A percentile compares a stretch with the other conserved stretches of the same genome.
Evolutionary conservation across 2,113 vertebrate genomes (phyloP).

Genomic region (Thinocorus orbignyianus): DNA sequence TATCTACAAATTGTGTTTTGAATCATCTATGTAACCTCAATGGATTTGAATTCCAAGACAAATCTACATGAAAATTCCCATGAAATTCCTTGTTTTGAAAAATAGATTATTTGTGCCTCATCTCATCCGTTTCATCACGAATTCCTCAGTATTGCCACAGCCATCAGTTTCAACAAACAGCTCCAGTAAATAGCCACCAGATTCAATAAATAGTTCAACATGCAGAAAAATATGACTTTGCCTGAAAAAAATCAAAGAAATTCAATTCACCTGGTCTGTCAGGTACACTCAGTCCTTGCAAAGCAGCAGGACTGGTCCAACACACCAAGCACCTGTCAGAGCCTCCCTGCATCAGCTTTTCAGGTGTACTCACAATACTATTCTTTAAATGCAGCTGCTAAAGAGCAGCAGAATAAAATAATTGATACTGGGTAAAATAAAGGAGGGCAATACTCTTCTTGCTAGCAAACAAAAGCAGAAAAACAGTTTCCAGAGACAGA

Average conservation of each 20-base stretch:
- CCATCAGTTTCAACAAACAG: neutral
- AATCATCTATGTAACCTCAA: neutral
- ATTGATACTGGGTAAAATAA: neutral
- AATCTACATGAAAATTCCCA: neutral
- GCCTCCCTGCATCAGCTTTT: neutral
- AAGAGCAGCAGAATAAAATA: neutral
- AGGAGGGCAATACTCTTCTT: neutral
- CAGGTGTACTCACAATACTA: rapidly evolving
- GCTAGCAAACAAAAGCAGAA: neutral
- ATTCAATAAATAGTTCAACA: neutral
- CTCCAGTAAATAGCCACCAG: neutral
- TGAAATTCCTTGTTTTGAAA: neutral
- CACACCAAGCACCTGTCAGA: neutral
- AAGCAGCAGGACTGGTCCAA: neutral
- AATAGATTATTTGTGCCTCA: neutral
- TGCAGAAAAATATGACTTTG: neutral
- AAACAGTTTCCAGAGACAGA: neutral
- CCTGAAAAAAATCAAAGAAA: neutral
- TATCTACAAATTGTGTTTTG: neutral
- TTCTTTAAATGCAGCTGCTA: neutral
- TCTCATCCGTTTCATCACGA: neutral
- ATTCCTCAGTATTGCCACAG: neutral
- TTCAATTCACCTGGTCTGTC: neutral
- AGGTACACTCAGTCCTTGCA: neutral
- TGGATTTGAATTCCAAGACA: neutral